These are phyloP conservation scores for Mycetomoellerius zeteki DNA, from an alignment of 1,140 invertebrate species.

Conservation along the genomic window DNA sequence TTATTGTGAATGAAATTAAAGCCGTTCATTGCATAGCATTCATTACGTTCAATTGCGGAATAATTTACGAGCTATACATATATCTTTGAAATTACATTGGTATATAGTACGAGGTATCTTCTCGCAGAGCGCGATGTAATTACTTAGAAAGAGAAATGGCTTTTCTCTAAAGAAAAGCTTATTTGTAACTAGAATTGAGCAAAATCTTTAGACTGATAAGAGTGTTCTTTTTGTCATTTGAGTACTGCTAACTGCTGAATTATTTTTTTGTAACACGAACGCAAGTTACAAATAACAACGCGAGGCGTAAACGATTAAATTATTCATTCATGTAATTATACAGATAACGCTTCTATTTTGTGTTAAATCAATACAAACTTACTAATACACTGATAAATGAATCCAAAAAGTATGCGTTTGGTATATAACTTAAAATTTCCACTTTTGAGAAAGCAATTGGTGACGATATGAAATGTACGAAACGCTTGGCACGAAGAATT, in stretches of 20 bases:
- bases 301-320: neutral
- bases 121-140: constrained; percentile 16
- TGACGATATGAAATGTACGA: neutral
- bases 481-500: neutral
- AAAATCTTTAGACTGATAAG: neutral
- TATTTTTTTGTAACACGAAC: neutral
- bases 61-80: neutral
- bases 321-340: neutral
- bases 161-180: constrained; percentile 37
- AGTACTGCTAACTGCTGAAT: constrained; percentile 3
- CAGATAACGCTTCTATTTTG: neutral
- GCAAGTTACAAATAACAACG: neutral
- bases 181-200: constrained; percentile 22
- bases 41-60: constrained; percentile 13
- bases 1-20: constrained; percentile 28
- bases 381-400: neutral
- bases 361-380: neutral
- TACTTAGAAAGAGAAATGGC: constrained; percentile 29
- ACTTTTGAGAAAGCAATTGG: neutral
- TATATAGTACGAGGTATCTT: constrained; percentile 21
- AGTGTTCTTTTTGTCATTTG: neutral
- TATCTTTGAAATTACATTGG: constrained; percentile 8
- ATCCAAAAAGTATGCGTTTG: neutral
- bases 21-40: neutral
- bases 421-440: neutral